phyloP scores from a whole-genome alignment of 2,888 invertebrate genomes.

The Cheilosia soror region DNA sequence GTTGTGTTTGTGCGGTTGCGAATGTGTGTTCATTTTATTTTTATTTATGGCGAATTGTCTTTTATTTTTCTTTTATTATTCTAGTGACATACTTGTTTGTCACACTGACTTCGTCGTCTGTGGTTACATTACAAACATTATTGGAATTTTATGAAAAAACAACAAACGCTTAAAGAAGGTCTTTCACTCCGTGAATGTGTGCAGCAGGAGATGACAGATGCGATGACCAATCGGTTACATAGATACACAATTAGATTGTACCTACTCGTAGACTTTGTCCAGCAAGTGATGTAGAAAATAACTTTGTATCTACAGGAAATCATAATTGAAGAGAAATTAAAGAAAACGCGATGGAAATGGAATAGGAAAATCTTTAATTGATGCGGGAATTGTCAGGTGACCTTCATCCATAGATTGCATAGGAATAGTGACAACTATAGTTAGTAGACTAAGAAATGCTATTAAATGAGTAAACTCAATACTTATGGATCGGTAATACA shows the following conservation, averaged over 20 bases:
- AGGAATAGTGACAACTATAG: too few species aligned
- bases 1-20: slow-evolving; percentile 25
- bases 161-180: slow-evolving; percentile 18
- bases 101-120: slow-evolving; percentile 61
- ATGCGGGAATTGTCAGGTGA: background rate
- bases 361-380: background rate
- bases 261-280: background rate
- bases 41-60: slow-evolving; percentile 20
- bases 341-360: slow-evolving; percentile 12
- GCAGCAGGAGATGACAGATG: background rate
- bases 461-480: too few species aligned
- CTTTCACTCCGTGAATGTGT: slow-evolving; percentile 10
- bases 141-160: slow-evolving; percentile 41
- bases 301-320: slow-evolving; percentile 36
- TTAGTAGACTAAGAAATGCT: too few species aligned
- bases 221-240: background rate
- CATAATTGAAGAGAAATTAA: slow-evolving; percentile 52
- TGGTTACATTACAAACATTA: slow-evolving; percentile 17
- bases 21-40: slow-evolving; percentile 46
- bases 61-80: slow-evolving; percentile 21
- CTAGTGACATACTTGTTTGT: slow-evolving; percentile 69
- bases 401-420: slow-evolving; percentile 4
- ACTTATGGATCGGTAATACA: too few species aligned
- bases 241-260: slow-evolving; percentile 16
- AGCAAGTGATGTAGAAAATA: slow-evolving; percentile 51